Evolutionary conservation across 2,113 vertebrate species (phyloP).

Genomic region (Pavo muticus): DNA sequence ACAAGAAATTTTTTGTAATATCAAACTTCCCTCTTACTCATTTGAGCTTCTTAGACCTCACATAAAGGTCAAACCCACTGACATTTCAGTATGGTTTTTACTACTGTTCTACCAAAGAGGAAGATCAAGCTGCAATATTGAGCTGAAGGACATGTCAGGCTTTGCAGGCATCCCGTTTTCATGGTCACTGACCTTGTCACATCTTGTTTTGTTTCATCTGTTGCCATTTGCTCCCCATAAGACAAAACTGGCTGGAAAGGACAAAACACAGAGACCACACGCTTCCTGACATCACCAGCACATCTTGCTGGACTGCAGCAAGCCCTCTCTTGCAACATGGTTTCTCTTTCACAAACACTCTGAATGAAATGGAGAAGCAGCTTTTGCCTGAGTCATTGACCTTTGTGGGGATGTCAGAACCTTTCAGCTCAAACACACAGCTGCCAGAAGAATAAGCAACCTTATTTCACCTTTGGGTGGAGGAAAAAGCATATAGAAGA

Average conservation of each 20-base stretch:
- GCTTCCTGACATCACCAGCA: not conserved
- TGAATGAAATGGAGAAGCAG: not conserved
- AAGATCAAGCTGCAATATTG: rapidly evolving
- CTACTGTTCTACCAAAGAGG: not conserved
- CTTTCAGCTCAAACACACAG: not conserved
- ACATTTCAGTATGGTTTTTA: not conserved
- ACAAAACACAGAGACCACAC: not conserved
- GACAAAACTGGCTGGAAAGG: not conserved
- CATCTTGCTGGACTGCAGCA: not conserved
- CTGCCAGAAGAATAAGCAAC: not conserved
- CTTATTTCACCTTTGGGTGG: not conserved
- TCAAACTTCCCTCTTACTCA: not conserved
- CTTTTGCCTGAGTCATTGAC: not conserved
- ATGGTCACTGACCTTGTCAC: rapidly evolving
- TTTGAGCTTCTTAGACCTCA: not conserved
- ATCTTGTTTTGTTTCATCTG: not conserved
- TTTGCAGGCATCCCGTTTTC: not conserved
- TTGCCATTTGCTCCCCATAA: not conserved
- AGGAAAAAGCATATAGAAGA: not conserved
- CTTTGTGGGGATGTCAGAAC: not conserved
- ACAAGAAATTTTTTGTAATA: too few species aligned
- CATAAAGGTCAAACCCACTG: not conserved
- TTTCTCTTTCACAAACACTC: not conserved
- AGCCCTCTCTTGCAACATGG: not conserved
- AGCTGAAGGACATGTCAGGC: not conserved